Conservation (phyloP, 2,113 vertebrate species). For the Notothenia coriiceps region DNA sequence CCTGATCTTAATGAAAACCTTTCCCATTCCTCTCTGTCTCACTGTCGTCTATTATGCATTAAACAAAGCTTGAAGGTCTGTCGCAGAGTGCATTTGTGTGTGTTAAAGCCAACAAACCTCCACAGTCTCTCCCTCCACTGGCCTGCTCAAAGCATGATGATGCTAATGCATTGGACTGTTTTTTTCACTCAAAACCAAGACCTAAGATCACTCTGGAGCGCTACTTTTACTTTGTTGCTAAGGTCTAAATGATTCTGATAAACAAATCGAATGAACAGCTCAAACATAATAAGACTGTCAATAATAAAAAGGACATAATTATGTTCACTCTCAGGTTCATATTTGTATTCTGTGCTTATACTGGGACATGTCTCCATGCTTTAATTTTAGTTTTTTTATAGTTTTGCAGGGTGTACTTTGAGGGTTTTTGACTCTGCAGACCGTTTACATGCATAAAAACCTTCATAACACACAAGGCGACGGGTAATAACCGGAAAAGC, state of each 20-base stretch:
- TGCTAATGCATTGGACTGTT: conserved; percentile 2
- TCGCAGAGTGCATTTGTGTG: neutral
- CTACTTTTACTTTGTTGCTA: neutral
- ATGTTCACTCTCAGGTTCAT: too few relatives aligned
- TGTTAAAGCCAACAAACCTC: conserved; percentile 25
- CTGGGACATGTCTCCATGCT: too few relatives aligned
- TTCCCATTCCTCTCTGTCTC: conserved; percentile 10
- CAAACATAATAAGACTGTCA: too few relatives aligned
- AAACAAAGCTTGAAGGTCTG: conserved; percentile 17
- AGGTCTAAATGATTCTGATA: neutral
- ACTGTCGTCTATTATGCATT: conserved; percentile 36
- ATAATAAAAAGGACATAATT: too few relatives aligned
- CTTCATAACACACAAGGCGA: too few relatives aligned
- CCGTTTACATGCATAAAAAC: too few relatives aligned
- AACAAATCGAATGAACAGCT: too few relatives aligned
- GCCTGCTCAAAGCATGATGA: conserved; percentile 23
- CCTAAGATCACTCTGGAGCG: conserved; percentile 2
- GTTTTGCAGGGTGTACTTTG: too few relatives aligned
- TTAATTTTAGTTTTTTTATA: too few relatives aligned
- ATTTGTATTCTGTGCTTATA: too few relatives aligned
- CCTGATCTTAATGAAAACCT: neutral
- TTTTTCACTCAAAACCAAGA: neutral
- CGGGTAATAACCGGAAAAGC: too few relatives aligned
- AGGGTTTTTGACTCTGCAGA: too few relatives aligned
- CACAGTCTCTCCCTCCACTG: neutral